Evolutionary conservation across 2,113 vertebrate genomes (phyloP).

Genomic region (Bungarus multicinctus): DNA sequence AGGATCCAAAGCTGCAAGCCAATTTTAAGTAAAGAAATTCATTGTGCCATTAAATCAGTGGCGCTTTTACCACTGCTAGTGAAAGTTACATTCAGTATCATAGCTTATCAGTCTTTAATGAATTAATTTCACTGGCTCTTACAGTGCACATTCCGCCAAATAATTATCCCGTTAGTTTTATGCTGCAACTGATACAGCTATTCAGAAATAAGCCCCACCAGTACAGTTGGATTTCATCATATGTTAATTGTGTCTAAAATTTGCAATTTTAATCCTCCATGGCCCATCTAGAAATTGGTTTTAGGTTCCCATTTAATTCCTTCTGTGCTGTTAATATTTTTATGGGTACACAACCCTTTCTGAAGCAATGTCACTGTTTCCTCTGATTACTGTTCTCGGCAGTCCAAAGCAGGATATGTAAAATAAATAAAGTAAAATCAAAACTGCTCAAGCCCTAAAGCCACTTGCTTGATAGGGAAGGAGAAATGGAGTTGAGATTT

Average conservation of each 20-base stretch:
- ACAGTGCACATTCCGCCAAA: not conserved
- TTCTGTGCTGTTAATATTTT: not conserved
- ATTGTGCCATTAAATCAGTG: not conserved
- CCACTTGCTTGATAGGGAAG: not conserved
- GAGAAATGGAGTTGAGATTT: not conserved
- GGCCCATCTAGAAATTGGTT: not conserved
- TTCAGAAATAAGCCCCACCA: not conserved
- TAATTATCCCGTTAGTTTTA: not conserved
- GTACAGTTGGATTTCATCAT: not conserved
- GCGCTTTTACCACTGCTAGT: not conserved
- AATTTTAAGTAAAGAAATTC: not conserved
- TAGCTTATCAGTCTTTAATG: conserved; percentile 1
- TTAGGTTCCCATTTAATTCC: not conserved
- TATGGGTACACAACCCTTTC: not conserved
- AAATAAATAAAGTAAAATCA: not conserved
- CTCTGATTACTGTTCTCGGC: not conserved
- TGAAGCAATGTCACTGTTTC: not conserved
- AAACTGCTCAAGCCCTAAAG: not conserved
- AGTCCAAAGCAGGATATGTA: not conserved
- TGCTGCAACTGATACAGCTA: not conserved
- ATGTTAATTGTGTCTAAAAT: not conserved
- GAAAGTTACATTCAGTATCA: not conserved
- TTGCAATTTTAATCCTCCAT: not conserved
- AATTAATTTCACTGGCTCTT: conserved; percentile 16
- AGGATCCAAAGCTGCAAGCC: not conserved